Conservation (phyloP, 1,140 invertebrate species). For the Zaprionus kolodkinae region DNA sequence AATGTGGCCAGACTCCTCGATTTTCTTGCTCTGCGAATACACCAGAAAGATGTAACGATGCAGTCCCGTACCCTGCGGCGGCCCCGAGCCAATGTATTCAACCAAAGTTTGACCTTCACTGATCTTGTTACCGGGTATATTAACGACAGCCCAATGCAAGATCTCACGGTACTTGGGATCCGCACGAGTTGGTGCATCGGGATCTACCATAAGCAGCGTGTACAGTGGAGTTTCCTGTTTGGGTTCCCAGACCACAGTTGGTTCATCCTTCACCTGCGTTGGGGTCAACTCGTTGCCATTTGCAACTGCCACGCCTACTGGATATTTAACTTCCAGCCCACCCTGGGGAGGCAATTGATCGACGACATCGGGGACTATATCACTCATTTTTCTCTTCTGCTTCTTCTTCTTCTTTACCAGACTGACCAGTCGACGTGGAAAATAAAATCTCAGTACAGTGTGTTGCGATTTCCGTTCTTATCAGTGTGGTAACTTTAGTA, state of each 20-base stretch:
- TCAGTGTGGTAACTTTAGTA: constrained; percentile 51
- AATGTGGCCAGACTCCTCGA: constrained; percentile 51
- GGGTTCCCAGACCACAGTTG: constrained; percentile 87
- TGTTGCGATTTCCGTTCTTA: constrained; percentile 41
- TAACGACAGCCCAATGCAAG: constrained; percentile 96
- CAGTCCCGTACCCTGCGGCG: constrained; percentile 91
- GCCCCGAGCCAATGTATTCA: constrained; percentile 94
- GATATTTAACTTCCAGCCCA: constrained; percentile 87
- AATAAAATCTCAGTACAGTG: constrained; percentile 24
- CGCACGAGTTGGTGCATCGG: constrained; percentile 94
- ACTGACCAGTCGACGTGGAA: constrained; percentile 24
- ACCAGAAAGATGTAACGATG: constrained; percentile 96
- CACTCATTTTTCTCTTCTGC: constrained; percentile 48
- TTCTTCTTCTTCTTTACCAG: constrained; percentile 17
- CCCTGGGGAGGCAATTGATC: constrained; percentile 83
- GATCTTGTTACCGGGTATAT: constrained; percentile 93
- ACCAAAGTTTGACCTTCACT: constrained; percentile 89
- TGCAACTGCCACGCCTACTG: constrained; percentile 86
- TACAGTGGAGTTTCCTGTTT: constrained; percentile 86
- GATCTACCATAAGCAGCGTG: constrained; percentile 93
- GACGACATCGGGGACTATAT: constrained; percentile 88
- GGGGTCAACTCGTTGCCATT: constrained; percentile 91
- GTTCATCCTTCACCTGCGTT: constrained; percentile 89
- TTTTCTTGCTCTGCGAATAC: constrained; percentile 89
- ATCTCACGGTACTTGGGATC: constrained; percentile 93